Conservation (phyloP, 92 coral and sea anemone genomes). For the Virgularia gustaviana region DNA sequence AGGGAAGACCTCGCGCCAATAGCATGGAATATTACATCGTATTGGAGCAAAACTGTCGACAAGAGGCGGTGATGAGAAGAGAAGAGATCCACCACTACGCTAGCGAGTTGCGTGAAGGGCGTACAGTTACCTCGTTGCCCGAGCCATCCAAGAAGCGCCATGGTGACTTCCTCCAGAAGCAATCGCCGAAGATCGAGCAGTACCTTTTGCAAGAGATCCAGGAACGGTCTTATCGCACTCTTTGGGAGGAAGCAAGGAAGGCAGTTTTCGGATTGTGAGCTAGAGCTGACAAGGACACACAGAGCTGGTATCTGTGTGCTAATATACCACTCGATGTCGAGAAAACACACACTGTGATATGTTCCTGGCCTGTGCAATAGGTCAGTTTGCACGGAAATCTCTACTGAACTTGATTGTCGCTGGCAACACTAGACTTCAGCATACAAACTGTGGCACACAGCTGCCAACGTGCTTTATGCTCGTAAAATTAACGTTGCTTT, state of each 20-base stretch:
- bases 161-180: neutral
- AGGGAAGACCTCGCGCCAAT: neutral
- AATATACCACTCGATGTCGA: too few relatives aligned
- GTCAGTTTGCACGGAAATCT: too few relatives aligned
- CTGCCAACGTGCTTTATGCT: too few relatives aligned
- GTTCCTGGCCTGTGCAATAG: too few relatives aligned
- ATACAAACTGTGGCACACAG: too few relatives aligned
- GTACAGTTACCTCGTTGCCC: neutral
- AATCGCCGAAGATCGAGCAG: neutral
- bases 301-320: too few relatives aligned
- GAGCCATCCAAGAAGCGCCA: neutral
- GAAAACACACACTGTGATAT: too few relatives aligned
- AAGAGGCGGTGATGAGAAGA: neutral
- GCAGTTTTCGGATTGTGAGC: neutral
- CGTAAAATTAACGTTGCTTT: too few relatives aligned
- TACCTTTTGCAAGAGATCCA: neutral
- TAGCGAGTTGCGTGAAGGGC: conserved; percentile 4
- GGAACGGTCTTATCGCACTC: neutral
- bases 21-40: neutral
- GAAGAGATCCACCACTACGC: neutral
- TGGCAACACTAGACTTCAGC: too few relatives aligned
- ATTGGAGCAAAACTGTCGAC: neutral
- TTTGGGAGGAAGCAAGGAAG: conserved; percentile 1
- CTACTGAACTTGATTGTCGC: too few relatives aligned
- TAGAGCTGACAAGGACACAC: too few relatives aligned